Evolutionary conservation across 2,888 invertebrate species (phyloP), one percentile per base, ranked within the genome.

Genomic region (Choreutis nemorana): DNA sequence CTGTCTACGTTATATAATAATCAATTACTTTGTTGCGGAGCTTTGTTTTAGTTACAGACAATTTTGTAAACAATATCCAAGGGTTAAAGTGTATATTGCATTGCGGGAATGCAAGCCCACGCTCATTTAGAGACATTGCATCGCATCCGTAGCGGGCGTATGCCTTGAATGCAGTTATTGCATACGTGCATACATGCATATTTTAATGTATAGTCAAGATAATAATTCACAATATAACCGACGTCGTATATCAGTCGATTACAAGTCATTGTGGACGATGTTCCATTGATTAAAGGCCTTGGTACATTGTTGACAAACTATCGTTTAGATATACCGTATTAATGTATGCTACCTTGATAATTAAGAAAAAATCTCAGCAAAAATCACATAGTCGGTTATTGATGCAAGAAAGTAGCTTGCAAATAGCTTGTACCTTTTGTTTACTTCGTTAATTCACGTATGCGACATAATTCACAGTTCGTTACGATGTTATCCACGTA

Each of bases 251-350:
- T 73, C 67, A 67, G 51, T 38, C 61, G 42, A 71, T 75, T 73
- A 63, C 55, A 52, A 37, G 53, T 67, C 59, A 71, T 72, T 72
- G 70, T 57, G 56, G 53, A 63, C 63, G 62, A 41, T 53, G 52
- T 39, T 54, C 63, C 65, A 72, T 71, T 70, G 58, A 68, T 63
- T 60, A 63, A 63, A 52, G 62, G 66, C 25, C 20, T 18, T 33
- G 34, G 36, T 47, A 54, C 54, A 57, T 43, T 60, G 58, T 57
- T 41, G 52, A 48, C 41, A 45, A 31, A 42, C 41, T 44, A 41
- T 41, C 44, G 35, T 30, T 33, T n/a, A 31, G 30, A 34, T 39
- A 28, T 26, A 35, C 37, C n/a, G n/a, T n/a, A n/a, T n/a, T n/a
- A n/a, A n/a, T n/a, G n/a, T n/a, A n/a, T n/a, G n/a, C n/a, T n/a